Conservation (phyloP, 2,113 vertebrate genomes). For the rat (Rattus norvegicus) region GRCr8 NC_086025.1:36616001-36616500, state of each 20-base stretch:
- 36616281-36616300: neutral
- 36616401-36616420: neutral
- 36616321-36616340: neutral
- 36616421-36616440: neutral
- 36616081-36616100: neutral
- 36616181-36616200: neutral
- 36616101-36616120: neutral
- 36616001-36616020: neutral
- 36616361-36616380: conserved; percentile 6
- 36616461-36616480: neutral
- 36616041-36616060: neutral
- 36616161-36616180: neutral
- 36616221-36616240: neutral
- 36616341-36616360: conserved; percentile 22
- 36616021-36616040: neutral
- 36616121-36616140: neutral
- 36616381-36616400: neutral
- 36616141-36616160: neutral
- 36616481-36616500: neutral
- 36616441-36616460: neutral
- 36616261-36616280: neutral
- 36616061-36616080: neutral
- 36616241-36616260: neutral
- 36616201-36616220: neutral
- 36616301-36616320: neutral